phyloP scores from a whole-genome alignment of 2,888 invertebrate species.

The Cataglyphis livida region DNA sequence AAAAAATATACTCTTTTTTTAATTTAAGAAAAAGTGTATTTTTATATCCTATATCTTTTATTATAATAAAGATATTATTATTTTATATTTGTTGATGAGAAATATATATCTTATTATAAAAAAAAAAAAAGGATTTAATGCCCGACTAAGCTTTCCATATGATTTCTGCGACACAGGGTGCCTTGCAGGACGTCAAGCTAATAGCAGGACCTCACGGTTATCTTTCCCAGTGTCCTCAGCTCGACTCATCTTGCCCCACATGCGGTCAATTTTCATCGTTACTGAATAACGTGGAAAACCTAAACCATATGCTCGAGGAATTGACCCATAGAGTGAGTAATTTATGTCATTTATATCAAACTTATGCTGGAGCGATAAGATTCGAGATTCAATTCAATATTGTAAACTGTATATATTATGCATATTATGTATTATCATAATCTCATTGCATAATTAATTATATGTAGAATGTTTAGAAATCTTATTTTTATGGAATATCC shows the following conservation, averaged over 20 bases:
- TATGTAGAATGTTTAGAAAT: neutral
- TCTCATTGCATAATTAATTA: neutral
- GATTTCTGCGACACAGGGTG: conserved; percentile 89
- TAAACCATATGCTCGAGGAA: conserved; percentile 85
- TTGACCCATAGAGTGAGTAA: conserved; percentile 93
- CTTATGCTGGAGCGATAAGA: neutral
- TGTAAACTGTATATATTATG: neutral
- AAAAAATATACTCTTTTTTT: neutral
- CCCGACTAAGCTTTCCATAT: conserved; percentile 61
- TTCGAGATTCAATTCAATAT: neutral
- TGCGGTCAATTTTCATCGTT: conserved; percentile 95
- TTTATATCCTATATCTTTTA: neutral
- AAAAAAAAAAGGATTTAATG: neutral
- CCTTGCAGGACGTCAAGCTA: conserved; percentile 94
- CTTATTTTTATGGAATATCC: neutral
- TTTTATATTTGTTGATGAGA: neutral
- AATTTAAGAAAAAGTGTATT: neutral
- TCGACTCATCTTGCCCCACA: conserved; percentile 95
- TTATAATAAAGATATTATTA: neutral
- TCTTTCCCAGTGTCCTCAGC: conserved; percentile 93
- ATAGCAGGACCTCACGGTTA: conserved; percentile 95
- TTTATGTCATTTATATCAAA: neutral
- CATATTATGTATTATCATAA: neutral
- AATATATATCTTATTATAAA: neutral
- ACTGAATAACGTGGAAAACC: conserved; percentile 90